These are phyloP conservation scores for Odontamblyopus lacepedii DNA, from an alignment of 2,797 vertebrate species.

Conservation along the genomic window DNA sequence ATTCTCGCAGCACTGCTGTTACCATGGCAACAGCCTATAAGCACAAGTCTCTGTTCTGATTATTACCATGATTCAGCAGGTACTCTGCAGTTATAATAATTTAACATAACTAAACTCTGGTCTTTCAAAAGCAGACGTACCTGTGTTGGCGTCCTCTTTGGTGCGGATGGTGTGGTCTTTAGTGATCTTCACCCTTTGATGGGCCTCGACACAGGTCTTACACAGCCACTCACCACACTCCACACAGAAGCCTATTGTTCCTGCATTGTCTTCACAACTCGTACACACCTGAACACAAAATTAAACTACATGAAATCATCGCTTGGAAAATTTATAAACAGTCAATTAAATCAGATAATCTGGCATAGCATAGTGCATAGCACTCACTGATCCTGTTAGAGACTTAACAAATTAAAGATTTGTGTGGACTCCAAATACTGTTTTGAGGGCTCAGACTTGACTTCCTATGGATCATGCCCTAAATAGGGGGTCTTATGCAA, in stretches of 20 bases:
- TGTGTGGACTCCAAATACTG: not conserved
- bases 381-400: not conserved
- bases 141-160: conserved; percentile 90
- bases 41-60: conserved; percentile 21
- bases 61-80: conserved; percentile 13
- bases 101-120: not conserved
- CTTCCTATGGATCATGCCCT: no score
- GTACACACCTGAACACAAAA: conserved; percentile 87
- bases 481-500: no score
- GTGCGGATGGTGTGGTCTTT: conserved; percentile 98
- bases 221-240: conserved; percentile 98
- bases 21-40: conserved; percentile 59
- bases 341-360: not conserved
- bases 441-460: not conserved
- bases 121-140: conserved; percentile 60
- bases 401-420: not conserved
- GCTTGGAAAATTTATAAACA: not conserved
- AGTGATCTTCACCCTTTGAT: conserved; percentile 98
- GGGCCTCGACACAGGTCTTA: conserved; percentile 97
- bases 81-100: conserved; percentile 13
- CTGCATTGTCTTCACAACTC: conserved; percentile 96
- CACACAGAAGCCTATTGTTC: conserved; percentile 94
- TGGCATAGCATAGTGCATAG: not conserved
- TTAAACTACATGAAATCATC: not conserved
- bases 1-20: conserved; percentile 38